A percentile compares a stretch with the other conserved stretches of the same genome.
These are phyloP conservation scores for Megalurothrips usitatus DNA, from an alignment of 2,888 invertebrate species.

Conservation along the genomic window DNA sequence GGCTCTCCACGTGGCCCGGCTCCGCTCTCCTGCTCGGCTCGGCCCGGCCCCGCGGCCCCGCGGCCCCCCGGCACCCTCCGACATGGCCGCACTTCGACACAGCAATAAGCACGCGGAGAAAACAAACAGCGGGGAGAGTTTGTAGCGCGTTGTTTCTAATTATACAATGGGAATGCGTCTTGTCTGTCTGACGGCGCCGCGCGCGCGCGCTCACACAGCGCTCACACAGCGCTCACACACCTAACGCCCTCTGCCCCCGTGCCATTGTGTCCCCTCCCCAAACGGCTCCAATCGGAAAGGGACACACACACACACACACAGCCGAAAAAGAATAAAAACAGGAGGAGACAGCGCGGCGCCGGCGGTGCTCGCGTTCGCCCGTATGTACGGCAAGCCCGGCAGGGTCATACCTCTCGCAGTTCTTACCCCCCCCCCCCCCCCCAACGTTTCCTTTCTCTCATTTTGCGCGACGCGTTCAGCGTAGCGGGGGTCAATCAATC, in stretches of 20 bases:
- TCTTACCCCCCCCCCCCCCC: background rate
- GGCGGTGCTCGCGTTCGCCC: no score
- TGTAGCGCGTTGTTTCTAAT: constrained; percentile 26
- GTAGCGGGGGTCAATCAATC: no score
- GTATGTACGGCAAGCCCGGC: background rate
- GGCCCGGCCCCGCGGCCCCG: no score
- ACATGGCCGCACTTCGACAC: constrained; percentile 19
- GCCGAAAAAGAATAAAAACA: background rate
- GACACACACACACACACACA: background rate
- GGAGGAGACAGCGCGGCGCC: background rate
- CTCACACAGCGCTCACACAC: no score
- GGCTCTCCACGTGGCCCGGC: no score
- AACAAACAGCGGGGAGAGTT: constrained; percentile 13
- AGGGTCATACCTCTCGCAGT: background rate
- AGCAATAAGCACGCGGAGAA: constrained; percentile 15
- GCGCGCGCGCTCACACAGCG: background rate
- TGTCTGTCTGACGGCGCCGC: constrained; percentile 6
- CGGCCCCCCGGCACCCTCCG: background rate
- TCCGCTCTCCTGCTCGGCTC: no score
- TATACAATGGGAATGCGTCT: constrained; percentile 26
- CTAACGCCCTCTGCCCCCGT: background rate
- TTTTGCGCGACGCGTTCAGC: background rate
- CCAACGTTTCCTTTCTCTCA: background rate
- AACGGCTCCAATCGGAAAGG: constrained; percentile 19
- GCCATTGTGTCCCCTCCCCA: constrained; percentile 18